Base-by-base conservation (phyloP, 2,113 vertebrate species). In the Coturnix japonica region DNA sequence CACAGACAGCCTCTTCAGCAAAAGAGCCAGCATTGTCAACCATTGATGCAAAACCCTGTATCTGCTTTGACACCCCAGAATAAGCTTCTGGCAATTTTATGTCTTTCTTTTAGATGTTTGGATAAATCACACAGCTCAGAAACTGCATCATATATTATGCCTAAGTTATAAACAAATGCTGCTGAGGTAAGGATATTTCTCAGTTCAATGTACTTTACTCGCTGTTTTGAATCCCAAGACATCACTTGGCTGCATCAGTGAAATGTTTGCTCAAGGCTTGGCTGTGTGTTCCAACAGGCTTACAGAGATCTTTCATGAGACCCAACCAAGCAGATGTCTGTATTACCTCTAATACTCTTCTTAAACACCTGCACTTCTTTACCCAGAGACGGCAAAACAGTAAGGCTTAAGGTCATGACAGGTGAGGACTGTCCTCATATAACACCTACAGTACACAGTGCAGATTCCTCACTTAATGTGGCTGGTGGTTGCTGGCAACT, bases 81-180 rank as follows among this genome's bases (percentile, higher is more conserved):
- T 95, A 96, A 96, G 97, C 97, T 98, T 93, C 97, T 96, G 96
- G 97, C 96, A 96, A 97, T 95, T 87, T 96, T 97, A 91, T 95
- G 94, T 96, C 97, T 97, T 96, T 96, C 95, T 97, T 96, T 97
- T 81, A 97, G 96, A 96, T 97, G 95, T 98, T 97, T 96, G 91
- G 95, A 93, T 96, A 97, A 96, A 96, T 97, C 94, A 93, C 75
- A 94, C 57, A 79, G 77, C 92, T 96, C 79, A 89, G 65, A 97
- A 94, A 53, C 61, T 75, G 81, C 86, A 96, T 97, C 87, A 86
- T 92, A 88, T 85, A 72, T 97, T 97, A 92, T 92, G 91, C 95
- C 83, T 88, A 95, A 95, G 54, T 97, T 96, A 96, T 93, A 97
- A 97, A 95, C 94, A 97, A 97, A 96, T 95, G 94, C 65, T 96